phyloP scores from a whole-genome alignment of 2,113 vertebrate genomes.

The Muscicapa adusta region DNA sequence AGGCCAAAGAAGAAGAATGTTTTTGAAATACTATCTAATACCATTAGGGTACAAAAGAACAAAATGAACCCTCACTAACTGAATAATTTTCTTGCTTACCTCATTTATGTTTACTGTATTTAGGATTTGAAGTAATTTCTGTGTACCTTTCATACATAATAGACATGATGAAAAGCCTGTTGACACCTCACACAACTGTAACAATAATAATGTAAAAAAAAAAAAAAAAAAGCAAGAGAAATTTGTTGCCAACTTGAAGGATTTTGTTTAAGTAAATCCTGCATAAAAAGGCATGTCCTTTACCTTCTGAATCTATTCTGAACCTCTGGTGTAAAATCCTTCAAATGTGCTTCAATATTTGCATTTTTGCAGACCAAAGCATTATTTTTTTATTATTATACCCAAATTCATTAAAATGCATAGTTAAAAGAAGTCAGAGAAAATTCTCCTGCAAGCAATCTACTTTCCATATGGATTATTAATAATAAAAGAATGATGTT shows the following conservation, averaged over 20 bases:
- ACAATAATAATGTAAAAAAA: neutral
- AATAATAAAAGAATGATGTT: neutral
- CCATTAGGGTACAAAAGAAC: neutral
- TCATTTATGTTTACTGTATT: neutral
- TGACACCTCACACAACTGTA: neutral
- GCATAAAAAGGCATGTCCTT: neutral
- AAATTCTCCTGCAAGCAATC: neutral
- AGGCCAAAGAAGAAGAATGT: neutral
- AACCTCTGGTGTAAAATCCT: neutral
- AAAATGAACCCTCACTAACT: neutral
- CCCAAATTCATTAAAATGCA: neutral
- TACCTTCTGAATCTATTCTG: neutral
- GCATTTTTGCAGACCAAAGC: conserved; percentile 7
- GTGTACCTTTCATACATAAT: neutral
- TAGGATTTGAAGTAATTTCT: neutral
- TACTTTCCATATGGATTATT: neutral
- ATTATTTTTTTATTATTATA: neutral
- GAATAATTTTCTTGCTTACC: neutral
- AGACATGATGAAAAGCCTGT: neutral
- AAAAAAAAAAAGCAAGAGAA: accelerated
- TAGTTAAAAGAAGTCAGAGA: neutral
- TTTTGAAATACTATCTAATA: neutral
- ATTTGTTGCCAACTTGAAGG: neutral
- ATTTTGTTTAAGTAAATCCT: neutral
- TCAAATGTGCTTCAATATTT: neutral